Evolutionary conservation across 2,888 invertebrate genomes (phyloP), one percentile per base, ranked within the genome.

Genomic region (Thera obeliscata): DNA sequence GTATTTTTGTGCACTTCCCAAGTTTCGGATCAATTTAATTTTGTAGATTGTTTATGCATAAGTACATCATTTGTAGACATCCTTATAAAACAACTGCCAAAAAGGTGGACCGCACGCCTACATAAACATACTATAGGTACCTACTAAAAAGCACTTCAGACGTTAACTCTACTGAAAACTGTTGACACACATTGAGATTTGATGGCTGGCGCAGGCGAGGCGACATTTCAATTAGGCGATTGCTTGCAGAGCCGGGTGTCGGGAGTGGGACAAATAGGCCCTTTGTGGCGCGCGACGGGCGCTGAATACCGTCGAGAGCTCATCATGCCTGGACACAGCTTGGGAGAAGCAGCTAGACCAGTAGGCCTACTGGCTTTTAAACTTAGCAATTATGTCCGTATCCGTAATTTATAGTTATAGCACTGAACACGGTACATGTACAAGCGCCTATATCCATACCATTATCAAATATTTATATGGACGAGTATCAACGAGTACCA

Each of bases 201-300:
- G 66, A 70, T 61, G 73, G 76, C 72, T 57, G 75, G 74, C 72
- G 70, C 74, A 71, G 60, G 66, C 38, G 60, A 64, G 62, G 74
- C 77, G 85, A 83, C 85, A 82, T 84, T 86, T 86, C 89, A 90
- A 90, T 90, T 88, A 90, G 82, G 79, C 81, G 86, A 90, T 89
- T 88, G 90, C 88, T 84, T 86, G 84, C 84, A 82, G 81, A 79
- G 79, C 84, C 83, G 79, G 78, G 78, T 80, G 81, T 78, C 73
- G 71, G 70, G 72, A 73, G 74, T 97, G 97, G 78, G 77, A 79
- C 79, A 83, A 83, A 86, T 83, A 85, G 76, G 77, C 77, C 78
- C 81, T 87, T 87, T 87, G 87, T 86, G 80, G 70, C 60, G 66
- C 66, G 55, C 61, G 71, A 67, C 76, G 71, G 69, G 70, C 65